A percentile compares a stretch with the other conserved stretches of the same genome.
Evolutionary conservation across 2,113 vertebrate species (phyloP).

Genomic region (Forbesichthys papilliferus): DNA sequence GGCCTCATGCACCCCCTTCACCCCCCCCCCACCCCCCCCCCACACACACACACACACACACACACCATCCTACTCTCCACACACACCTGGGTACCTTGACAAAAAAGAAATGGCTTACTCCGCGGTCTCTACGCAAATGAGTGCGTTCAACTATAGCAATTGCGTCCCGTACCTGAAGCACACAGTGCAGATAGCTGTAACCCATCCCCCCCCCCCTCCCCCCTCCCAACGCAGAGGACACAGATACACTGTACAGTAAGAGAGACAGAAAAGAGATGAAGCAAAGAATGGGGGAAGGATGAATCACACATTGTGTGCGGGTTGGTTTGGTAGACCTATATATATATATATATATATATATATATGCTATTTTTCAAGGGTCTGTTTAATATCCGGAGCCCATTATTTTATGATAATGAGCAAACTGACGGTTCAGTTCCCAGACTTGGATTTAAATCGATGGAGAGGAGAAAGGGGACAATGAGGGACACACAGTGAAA

Average conservation of each 20-base stretch:
- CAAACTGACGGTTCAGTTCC: constrained; percentile 48
- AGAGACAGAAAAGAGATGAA: constrained; percentile 11
- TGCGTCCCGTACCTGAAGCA: constrained; percentile 43
- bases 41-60: too few species aligned
- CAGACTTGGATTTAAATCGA: constrained; percentile 47
- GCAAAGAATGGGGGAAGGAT: constrained; percentile 17
- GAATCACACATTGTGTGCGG: too few species aligned
- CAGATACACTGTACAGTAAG: background rate
- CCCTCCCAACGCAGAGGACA: background rate
- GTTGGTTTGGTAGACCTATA: too few species aligned
- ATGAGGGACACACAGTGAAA: constrained; percentile 21
- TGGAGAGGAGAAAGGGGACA: constrained; percentile 19
- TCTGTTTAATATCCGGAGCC: constrained; percentile 56
- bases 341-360: background rate
- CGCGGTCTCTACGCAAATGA: constrained; percentile 49
- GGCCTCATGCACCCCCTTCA: too few species aligned
- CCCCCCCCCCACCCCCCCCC: too few species aligned
- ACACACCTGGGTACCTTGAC: too few species aligned
- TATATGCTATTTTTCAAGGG: constrained; percentile 10
- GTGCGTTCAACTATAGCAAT: constrained; percentile 45
- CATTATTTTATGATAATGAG: constrained; percentile 80
- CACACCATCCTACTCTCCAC: constrained; percentile 12
- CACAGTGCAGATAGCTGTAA: constrained; percentile 45
- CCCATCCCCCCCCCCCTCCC: constrained; percentile 21
- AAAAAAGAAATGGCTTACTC: constrained; percentile 10